A percentile compares a stretch with the other conserved stretches of the same genome.
Conservation (phyloP, 2,888 invertebrate genomes). For the Orthosia gracilis region DNA sequence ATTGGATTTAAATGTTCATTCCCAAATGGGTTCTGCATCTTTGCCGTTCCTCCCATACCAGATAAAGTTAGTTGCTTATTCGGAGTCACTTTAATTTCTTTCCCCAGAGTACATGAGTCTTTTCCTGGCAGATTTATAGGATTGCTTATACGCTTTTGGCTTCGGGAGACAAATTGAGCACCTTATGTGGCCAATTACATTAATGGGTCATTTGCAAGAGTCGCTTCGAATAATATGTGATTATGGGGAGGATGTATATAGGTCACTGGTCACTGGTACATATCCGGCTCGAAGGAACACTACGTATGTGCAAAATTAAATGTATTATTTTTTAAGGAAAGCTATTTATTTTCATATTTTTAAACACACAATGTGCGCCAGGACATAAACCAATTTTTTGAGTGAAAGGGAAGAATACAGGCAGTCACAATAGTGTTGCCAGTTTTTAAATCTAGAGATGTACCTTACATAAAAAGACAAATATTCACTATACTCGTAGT, state of each 20-base stretch:
- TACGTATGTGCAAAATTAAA: too few species aligned
- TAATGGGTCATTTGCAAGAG: not conserved
- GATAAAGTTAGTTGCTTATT: conserved; percentile 22
- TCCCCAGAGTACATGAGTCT: conserved; percentile 9
- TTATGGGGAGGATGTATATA: not conserved
- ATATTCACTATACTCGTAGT: too few species aligned
- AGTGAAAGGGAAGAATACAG: too few species aligned
- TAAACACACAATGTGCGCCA: too few species aligned
- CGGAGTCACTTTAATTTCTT: conserved; percentile 25
- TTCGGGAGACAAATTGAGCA: not conserved
- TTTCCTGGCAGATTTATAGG: conserved; percentile 29
- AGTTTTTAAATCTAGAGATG: too few species aligned
- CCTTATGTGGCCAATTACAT: conserved; percentile 8
- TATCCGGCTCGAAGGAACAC: too few species aligned
- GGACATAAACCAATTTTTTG: too few species aligned
- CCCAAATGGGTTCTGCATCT: conserved; percentile 30
- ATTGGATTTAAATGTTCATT: conserved; percentile 30
- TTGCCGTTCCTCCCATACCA: conserved; percentile 5
- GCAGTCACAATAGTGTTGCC: too few species aligned
- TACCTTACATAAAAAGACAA: too few species aligned
- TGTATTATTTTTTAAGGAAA: too few species aligned
- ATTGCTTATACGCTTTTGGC: conserved; percentile 7
- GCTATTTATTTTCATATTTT: too few species aligned
- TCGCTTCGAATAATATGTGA: not conserved
- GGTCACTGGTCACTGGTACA: too few species aligned